phyloP scores from a whole-genome alignment of 1,140 invertebrate species.

The Melanaphis sacchari region DNA sequence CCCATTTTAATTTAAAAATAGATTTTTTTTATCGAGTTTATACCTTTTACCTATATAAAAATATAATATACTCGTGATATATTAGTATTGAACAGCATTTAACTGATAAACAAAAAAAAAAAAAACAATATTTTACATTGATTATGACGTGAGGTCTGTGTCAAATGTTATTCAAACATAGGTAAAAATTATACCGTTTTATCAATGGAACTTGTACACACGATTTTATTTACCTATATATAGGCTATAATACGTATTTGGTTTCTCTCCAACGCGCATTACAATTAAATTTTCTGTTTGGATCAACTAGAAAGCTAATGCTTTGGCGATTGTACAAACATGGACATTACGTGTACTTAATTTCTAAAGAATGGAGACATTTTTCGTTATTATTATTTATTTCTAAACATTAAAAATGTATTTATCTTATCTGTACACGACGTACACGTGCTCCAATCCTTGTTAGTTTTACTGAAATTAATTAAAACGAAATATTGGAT shows the following conservation, averaged over 20 bases:
- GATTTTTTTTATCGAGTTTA: not conserved
- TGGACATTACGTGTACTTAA: not conserved
- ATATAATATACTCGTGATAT: not conserved
- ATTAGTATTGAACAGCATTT: not conserved
- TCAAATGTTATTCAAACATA: not conserved
- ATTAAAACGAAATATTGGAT: not conserved
- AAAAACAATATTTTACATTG: not conserved
- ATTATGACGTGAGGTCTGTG: not conserved
- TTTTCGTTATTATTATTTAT: not conserved
- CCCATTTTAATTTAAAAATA: slow-evolving; percentile 2
- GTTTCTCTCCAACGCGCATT: not conserved
- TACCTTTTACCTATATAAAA: not conserved
- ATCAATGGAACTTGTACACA: not conserved
- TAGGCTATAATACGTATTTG: not conserved
- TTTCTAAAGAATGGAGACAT: not conserved
- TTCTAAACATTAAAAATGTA: not conserved
- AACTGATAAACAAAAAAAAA: not conserved
- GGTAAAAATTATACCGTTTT: not conserved
- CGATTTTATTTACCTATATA: too few species aligned
- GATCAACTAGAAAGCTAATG: slow-evolving; percentile 7
- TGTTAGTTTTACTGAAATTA: not conserved
- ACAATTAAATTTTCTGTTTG: not conserved
- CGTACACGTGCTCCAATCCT: not conserved
- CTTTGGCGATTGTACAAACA: slow-evolving; percentile 4
- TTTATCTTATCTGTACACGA: not conserved